Conservation (phyloP, 2,797 vertebrate species). For the Synanceia verrucosa region DNA sequence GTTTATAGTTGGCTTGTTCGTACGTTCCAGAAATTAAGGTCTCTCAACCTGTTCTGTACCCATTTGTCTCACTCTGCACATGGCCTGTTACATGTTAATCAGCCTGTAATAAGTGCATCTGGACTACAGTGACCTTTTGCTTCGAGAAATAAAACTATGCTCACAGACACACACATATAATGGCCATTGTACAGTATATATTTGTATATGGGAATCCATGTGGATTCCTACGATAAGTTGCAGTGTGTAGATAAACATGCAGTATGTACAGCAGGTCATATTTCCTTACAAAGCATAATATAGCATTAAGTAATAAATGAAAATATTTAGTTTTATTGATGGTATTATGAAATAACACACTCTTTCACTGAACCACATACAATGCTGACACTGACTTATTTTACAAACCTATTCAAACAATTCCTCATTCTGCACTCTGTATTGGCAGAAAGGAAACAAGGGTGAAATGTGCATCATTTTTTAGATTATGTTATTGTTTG, state of each 20-base stretch:
- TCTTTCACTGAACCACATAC: background rate
- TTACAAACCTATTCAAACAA: conserved; percentile 8
- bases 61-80: conserved; percentile 4
- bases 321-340: background rate
- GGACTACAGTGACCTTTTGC: background rate
- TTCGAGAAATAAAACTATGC: background rate
- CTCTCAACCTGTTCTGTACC: conserved; percentile 13
- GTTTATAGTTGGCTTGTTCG: background rate
- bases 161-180: background rate
- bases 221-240: background rate
- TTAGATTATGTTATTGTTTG: conserved; percentile 66
- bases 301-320: background rate
- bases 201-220: background rate
- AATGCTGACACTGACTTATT: conserved; percentile 19
- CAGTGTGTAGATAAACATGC: background rate
- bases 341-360: background rate
- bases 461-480: conserved; percentile 64
- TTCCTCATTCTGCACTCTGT: conserved; percentile 32
- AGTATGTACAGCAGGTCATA: background rate
- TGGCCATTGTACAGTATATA: background rate
- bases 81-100: conserved; percentile 17
- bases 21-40: background rate
- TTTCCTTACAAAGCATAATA: background rate
- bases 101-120: background rate
- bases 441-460: conserved; percentile 47